These are phyloP conservation scores for Tanytarsus gracilentus DNA, from an alignment of 2,888 invertebrate genomes.

Conservation along the genomic window DNA sequence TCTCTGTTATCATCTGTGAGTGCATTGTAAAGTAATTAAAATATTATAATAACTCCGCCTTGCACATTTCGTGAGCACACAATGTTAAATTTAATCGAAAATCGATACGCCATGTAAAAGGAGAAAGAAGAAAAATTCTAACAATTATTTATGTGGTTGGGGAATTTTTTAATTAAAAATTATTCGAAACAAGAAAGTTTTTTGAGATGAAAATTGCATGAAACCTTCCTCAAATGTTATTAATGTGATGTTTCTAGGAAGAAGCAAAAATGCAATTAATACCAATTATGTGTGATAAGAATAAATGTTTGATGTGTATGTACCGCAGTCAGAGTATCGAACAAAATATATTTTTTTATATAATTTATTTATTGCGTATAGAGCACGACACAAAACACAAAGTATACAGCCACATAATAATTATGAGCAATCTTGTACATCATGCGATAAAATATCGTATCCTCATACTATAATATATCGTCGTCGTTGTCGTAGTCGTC, in stretches of 20 bases:
- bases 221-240: too few relatives aligned
- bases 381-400: neutral
- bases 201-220: too few relatives aligned
- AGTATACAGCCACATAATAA: neutral
- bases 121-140: neutral
- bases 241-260: too few relatives aligned
- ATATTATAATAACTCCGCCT: conserved; percentile 12
- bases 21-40: conserved; percentile 14
- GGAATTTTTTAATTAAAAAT: conserved; percentile 15
- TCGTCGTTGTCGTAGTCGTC: too few relatives aligned
- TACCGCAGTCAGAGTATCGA: neutral
- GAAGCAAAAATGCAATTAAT: conserved; percentile 8
- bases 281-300: conserved; percentile 16
- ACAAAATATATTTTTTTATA: neutral
- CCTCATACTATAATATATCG: too few relatives aligned
- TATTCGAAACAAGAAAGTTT: neutral
- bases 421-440: neutral
- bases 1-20: conserved; percentile 5
- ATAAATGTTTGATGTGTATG: neutral
- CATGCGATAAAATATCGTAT: too few relatives aligned
- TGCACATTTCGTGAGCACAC: neutral
- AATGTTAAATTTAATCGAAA: neutral
- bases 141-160: too few relatives aligned
- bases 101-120: neutral
- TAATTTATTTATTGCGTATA: conserved; percentile 8